Base-by-base conservation (phyloP, 2,797 vertebrate species). In the Lagocephalus sceleratus region DNA sequence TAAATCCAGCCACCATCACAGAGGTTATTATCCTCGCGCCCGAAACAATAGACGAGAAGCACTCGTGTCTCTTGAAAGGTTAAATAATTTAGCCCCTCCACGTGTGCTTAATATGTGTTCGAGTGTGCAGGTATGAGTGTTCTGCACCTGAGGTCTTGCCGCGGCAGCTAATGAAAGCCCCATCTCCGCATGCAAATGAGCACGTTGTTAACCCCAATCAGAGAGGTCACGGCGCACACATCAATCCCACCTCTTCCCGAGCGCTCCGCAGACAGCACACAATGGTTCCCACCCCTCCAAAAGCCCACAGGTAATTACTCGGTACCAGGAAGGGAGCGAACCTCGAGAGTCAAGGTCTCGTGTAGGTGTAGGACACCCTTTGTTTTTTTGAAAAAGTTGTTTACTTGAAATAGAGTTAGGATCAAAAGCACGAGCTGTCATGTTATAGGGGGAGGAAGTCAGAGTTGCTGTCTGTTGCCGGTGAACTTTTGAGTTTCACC, bases 181-280 rank as follows among this genome's bases (percentile, higher is more conserved):
- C 73, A 32, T 81, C 75, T 83, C 76, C 59, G 80, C 78, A 89
- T 91, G 89, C 81, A 91, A 87, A 91, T 90, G 69, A 90, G 82
- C 63, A 63, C 62, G 73, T 77, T 78, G 86, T 90, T 92, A 89
- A 90, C 88, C 88, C 87, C 88, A 91, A 90, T 92, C 89, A 90
- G 67, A 72, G 71, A 78, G 90, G 88, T 88, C 68, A 16, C 59
- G 6, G 66, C 55, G 71, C 63, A 78, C 55, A 54, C 83, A 82
- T 85, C 83, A 76, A 66, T 84, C 73, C 82, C 64, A 54, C 60
- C 66, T 75, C 72, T 75, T 73, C 63, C 72, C 58, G 54, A 76
- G 74, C 69, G 70, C 57, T 41, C 22, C 17, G 22, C 56, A 25
- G 52, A 20, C 68, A 47, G 62, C 68, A 55, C 73, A 74, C 80